Base-by-base conservation (phyloP, 2,797 vertebrate species). In the Champsocephalus esox region DNA sequence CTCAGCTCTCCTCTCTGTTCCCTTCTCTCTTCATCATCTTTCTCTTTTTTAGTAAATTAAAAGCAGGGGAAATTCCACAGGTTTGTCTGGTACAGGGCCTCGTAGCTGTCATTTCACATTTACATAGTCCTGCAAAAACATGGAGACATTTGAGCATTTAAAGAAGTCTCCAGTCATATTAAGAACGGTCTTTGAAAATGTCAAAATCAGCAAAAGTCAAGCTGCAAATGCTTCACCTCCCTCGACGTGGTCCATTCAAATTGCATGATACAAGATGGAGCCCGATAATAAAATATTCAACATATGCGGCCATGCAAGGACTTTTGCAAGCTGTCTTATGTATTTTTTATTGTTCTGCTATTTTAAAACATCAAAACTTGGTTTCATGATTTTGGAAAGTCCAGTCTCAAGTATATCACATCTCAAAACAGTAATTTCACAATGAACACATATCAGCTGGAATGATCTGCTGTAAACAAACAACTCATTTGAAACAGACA, bases 11-110 rank as follows among this genome's bases (percentile, higher is more conserved):
- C 87, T 88, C 83, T 87, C 88, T 69, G 75, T 52, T 28, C 17
- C 73, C 32, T 62, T 32, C 64, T 73, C 66, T 70, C 74, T 65
- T 43, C 61, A 56, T 68, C 56, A 68, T 59, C 70, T 77, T 56
- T 75, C 66, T 86, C 80, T 89, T 76, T 77, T 85, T 5, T 4
- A 87, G 77, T 86, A 78, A 90, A 93, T 89, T 67, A 84, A 88
- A 88, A 87, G 79, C 85, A 91, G 89, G 79, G 75, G 86, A 78
- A 92, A 93, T 93, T 95, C 96, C 94, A 95, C 96, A 97, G 96
- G 94, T 96, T 98, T 98, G 97, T 97, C 96, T 96, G 94, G 95
- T 96, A 95, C 94, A 80, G 93, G 92, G 93, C 94, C 92, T 96
- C 86, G 79, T 88, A 84, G 92, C 46, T 50, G 71, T 91, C 76